Base-by-base conservation (phyloP, 1,140 invertebrate species). In the Probaryconus sp. region DNA sequence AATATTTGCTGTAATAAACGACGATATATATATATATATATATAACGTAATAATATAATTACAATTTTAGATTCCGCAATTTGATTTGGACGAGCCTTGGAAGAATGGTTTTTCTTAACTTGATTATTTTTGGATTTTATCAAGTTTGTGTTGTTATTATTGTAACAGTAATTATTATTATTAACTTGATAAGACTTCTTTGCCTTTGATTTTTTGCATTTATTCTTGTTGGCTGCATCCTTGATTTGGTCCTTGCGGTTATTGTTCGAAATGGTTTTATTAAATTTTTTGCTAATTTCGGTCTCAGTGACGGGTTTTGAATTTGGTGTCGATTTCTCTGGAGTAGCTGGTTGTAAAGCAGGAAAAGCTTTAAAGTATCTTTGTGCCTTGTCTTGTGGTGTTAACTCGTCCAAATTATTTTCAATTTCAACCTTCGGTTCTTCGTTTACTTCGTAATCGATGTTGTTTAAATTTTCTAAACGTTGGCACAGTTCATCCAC, bases 281-380 rank as follows among this genome's bases (percentile, higher is more conserved):
- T 80, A 48, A 24, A 4, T 24, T 24, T 45, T 42, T 63, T 56
- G 2, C 35, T 26, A 13, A 28, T 55, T 77, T 43, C 71, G 70
- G 26, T 75, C 58, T 35, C 26, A 14, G 5, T 24, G n/a, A 56
- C 14, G 26, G 5, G 11, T 16, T 18, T 1, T n/a, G 26, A 35
- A 78, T 80, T 42, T 71, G 56, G 11, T 78, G 73, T n/a, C 67
- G 60, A 43, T 68, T 71, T 48, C 42, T 33, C 85, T 6, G 83
- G 80, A 55, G 79, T 83, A 35, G 82, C 75, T 58, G 84, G 79
- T 68, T 84, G 85, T 69, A 88, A 78, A 35, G 85, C 85, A 68
- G 86, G 85, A 74, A 88, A 88, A 64, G 85, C 86, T 63, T 85
- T 84, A 76, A 86, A 87, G 30, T 87, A 87, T 81, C 84, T 79